Evolutionary conservation across 2,797 vertebrate species (phyloP).

Genomic region (Leucoraja ocellata): DNA sequence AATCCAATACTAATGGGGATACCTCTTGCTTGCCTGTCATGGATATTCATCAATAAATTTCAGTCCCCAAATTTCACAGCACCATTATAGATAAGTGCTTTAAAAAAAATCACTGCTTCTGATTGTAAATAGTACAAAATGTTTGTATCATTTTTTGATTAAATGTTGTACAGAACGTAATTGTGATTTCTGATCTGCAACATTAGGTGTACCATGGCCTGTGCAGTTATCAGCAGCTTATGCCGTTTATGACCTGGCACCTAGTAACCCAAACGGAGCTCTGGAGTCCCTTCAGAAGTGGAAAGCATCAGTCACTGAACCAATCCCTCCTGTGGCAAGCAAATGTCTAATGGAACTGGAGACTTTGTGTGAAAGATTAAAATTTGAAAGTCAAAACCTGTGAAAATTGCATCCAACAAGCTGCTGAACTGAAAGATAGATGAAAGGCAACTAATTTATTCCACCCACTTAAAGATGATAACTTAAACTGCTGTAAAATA

Average conservation of each 20-base stretch:
- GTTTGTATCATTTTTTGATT: background rate
- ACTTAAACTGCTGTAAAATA: background rate
- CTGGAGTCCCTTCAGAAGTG: constrained; percentile 69
- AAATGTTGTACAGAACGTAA: background rate
- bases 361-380: constrained; percentile 55
- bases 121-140: background rate
- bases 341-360: constrained; percentile 70
- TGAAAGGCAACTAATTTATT: background rate
- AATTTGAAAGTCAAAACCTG: background rate
- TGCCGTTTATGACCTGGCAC: constrained; percentile 77
- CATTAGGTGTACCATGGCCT: constrained; percentile 77
- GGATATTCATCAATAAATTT: background rate
- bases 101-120: background rate
- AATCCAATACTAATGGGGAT: too few relatives aligned
- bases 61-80: background rate
- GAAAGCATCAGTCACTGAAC: constrained; percentile 56
- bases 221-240: constrained; percentile 85
- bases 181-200: constrained; percentile 27
- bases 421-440: background rate
- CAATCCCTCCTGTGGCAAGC: constrained; percentile 65
- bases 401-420: background rate
- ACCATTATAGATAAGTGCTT: background rate
- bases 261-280: constrained; percentile 73
- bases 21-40: background rate
- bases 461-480: background rate